phyloP scores from a whole-genome alignment of 2,888 invertebrate species.

The Tenthredo notha region DNA sequence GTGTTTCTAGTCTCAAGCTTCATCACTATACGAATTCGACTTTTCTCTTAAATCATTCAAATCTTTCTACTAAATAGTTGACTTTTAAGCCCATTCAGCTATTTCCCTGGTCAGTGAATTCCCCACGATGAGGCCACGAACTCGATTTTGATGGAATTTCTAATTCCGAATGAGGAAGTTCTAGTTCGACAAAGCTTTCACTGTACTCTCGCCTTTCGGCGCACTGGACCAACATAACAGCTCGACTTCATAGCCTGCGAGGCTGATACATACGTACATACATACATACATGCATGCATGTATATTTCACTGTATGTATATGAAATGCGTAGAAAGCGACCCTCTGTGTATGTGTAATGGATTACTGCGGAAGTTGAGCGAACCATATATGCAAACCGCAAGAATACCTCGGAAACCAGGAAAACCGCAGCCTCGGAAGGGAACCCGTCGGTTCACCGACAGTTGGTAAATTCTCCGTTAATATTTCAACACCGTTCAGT shows the following conservation, averaged over 20 bases:
- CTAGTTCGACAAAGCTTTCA: not conserved
- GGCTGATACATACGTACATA: not conserved
- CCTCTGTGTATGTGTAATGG: constrained; percentile 19
- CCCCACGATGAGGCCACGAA: not conserved
- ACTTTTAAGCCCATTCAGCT: not conserved
- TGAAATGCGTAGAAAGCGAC: constrained; percentile 19
- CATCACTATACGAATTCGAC: not conserved
- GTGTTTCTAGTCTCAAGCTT: not conserved
- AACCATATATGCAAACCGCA: constrained; percentile 40
- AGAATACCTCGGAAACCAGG: constrained; percentile 45
- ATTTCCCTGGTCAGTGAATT: not conserved
- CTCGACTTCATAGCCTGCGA: not conserved
- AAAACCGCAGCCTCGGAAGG: constrained; percentile 41
- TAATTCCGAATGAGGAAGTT: constrained; percentile 1
- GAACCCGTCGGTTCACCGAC: constrained; percentile 42
- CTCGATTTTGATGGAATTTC: constrained; percentile 7
- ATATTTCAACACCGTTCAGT: constrained; percentile 12
- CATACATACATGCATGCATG: too few species aligned
- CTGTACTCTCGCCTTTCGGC: constrained; percentile 9
- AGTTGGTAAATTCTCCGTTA: constrained; percentile 32
- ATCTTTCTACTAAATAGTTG: not conserved
- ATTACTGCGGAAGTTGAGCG: constrained; percentile 45
- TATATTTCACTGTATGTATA: not conserved
- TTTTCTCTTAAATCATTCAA: not conserved
- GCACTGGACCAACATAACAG: not conserved